phyloP scores from a whole-genome alignment of 1,140 invertebrate genomes.

The Eueides isabella region DNA sequence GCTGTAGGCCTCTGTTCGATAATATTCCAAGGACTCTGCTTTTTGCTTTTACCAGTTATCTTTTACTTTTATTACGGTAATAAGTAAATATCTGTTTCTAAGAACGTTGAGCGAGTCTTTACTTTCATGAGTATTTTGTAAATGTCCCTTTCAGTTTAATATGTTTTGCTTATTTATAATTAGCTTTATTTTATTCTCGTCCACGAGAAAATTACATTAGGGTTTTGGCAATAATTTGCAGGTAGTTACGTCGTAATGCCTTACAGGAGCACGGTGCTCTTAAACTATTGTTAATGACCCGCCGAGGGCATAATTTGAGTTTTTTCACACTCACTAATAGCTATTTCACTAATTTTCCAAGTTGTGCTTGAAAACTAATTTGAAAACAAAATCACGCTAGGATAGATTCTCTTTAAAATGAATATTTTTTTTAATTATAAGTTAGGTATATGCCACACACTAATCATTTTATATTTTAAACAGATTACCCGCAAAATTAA shows the following conservation, averaged over 20 bases:
- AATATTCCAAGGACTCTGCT: slow-evolving; percentile 54
- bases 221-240: slow-evolving; percentile 41
- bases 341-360: slow-evolving; percentile 69
- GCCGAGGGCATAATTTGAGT: slow-evolving; percentile 72
- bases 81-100: slow-evolving; percentile 51
- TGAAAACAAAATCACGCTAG: slow-evolving; percentile 41
- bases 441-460: neutral
- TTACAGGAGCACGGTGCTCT: slow-evolving; percentile 49
- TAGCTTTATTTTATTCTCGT: slow-evolving; percentile 26
- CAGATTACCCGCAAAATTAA: neutral
- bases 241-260: slow-evolving; percentile 49
- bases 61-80: slow-evolving; percentile 57
- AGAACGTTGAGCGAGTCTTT: slow-evolving; percentile 19
- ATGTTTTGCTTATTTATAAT: slow-evolving; percentile 30
- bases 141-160: slow-evolving; percentile 17
- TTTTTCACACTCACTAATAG: slow-evolving; percentile 67
- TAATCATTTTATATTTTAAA: neutral
- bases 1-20: slow-evolving; percentile 64
- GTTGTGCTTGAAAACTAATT: slow-evolving; percentile 51
- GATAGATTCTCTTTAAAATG: slow-evolving; percentile 21
- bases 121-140: slow-evolving; percentile 23
- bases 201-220: slow-evolving; percentile 31
- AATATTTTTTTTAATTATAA: slow-evolving; percentile 10
- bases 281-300: slow-evolving; percentile 75
- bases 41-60: slow-evolving; percentile 48